Evolutionary conservation across 2,888 invertebrate species (phyloP), one percentile per base, ranked within the genome.

Genomic region (Thumatha senex): DNA sequence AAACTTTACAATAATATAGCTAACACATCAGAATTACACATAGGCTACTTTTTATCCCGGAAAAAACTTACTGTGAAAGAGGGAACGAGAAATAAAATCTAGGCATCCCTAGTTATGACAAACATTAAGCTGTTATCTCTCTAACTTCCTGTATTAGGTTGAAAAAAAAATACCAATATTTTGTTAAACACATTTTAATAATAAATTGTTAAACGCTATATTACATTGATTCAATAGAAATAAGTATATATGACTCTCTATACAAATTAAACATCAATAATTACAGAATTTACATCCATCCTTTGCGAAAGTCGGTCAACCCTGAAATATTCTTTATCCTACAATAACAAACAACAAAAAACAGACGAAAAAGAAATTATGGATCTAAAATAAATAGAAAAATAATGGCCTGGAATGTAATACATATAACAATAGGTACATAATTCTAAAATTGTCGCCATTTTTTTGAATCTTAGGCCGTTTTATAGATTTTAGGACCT

Each of bases 171-270:
- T 29, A 54, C 30, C 34, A 53, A 24, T 13, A 11, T 44, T 35
- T 50, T 66, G 63, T 76, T 80, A 77, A 82, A 83, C 76, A 83
- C 70, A 57, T 80, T 86, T 88, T 84, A 86, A 82, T 85, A 78
- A 76, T 82, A 82, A 80, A 82, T 63, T 74, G 76, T 79, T 86
- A 82, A 84, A 86, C 76, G 75, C 58, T 80, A 84, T 78, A 77
- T 80, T 86, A 86, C 78, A 83, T 63, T 67, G 74, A 77, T 78
- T 78, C 54, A 63, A 54, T 54, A 46, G 38, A 68, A 70, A 64
- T 71, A 78, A 74, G 76, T 77, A 79, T 76, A 84, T 80, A 87
- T 78, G 79, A 73, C 82, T 89, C 83, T 87, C 88, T 89, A 86
- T 89, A 89, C 89, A 89, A 84, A 80, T 66, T 57, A 76, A 81